phyloP scores from a whole-genome alignment of 2,888 invertebrate species.

The Synanthedon andrenaeformis region DNA sequence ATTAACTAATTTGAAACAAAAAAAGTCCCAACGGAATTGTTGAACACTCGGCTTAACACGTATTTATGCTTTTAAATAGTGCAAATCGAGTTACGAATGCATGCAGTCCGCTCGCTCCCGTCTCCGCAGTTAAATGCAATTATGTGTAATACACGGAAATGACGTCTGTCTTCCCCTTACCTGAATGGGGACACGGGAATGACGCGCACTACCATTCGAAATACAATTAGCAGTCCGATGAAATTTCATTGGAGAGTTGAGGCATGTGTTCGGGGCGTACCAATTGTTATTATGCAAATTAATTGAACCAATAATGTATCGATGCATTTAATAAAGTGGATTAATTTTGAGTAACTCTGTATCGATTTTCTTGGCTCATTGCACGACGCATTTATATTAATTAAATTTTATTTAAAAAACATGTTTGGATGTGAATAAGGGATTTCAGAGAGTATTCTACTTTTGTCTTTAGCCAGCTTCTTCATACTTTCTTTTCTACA shows the following conservation, averaged over 20 bases:
- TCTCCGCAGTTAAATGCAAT: slow-evolving; percentile 41
- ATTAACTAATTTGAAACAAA: background rate
- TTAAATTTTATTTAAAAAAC: no score
- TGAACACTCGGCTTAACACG: background rate
- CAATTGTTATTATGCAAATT: background rate
- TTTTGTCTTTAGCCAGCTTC: no score
- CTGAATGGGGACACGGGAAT: slow-evolving; percentile 6
- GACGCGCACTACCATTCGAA: slow-evolving; percentile 8
- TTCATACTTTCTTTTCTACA: no score
- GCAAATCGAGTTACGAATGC: slow-evolving; percentile 37
- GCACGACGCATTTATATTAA: no score
- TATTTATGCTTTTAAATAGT: slow-evolving; percentile 33
- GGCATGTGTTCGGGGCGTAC: background rate
- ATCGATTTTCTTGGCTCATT: no score
- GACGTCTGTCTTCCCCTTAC: slow-evolving; percentile 27
- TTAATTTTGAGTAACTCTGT: no score
- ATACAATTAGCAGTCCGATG: slow-evolving; percentile 1
- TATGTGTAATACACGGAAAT: slow-evolving; percentile 35
- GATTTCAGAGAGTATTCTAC: no score
- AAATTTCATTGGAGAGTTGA: background rate
- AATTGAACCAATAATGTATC: background rate
- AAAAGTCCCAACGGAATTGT: background rate
- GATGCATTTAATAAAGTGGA: background rate
- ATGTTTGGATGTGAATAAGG: no score
- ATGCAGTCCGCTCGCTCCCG: slow-evolving; percentile 20